These are phyloP conservation scores for Colistium nudipinnis DNA, from an alignment of 2,113 vertebrate species.

Conservation along the genomic window DNA sequence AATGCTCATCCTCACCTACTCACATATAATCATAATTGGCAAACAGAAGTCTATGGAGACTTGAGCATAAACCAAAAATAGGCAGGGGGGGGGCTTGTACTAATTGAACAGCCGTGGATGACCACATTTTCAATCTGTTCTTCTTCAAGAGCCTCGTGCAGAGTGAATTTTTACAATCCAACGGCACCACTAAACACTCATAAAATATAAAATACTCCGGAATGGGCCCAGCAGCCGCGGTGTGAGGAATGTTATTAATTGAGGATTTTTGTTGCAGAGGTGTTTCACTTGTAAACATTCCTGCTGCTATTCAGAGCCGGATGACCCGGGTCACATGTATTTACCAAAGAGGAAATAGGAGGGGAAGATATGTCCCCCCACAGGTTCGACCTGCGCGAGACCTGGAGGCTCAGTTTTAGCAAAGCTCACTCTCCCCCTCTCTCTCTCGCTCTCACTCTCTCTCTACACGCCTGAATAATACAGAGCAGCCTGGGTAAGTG, in stretches of 20 bases:
- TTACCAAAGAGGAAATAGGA: conserved; percentile 47
- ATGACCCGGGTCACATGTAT: conserved; percentile 47
- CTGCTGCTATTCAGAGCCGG: conserved; percentile 28
- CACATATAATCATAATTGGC: neutral
- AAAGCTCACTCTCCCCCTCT: conserved; percentile 4
- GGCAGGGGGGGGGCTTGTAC: neutral
- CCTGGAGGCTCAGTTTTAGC: conserved; percentile 25
- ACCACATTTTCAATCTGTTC: neutral
- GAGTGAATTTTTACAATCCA: neutral
- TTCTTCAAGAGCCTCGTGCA: neutral
- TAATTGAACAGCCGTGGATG: neutral
- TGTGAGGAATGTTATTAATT: conserved; percentile 13
- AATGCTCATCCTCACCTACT: conserved; percentile 27
- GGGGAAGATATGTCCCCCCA: conserved; percentile 21
- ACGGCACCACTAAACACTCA: neutral
- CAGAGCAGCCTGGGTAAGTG: neutral
- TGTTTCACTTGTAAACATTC: conserved; percentile 43
- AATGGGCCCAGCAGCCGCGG: neutral
- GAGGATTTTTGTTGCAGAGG: conserved; percentile 39
- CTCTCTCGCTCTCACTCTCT: conserved; percentile 11
- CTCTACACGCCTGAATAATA: conserved; percentile 3
- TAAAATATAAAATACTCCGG: neutral
- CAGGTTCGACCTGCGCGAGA: conserved; percentile 47
- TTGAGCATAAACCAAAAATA: neutral
- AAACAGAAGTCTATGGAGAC: neutral